A percentile compares a stretch with the other conserved stretches of the same genome.
Conservation (phyloP, 2,113 vertebrate genomes). For the Hemicordylus capensis region DNA sequence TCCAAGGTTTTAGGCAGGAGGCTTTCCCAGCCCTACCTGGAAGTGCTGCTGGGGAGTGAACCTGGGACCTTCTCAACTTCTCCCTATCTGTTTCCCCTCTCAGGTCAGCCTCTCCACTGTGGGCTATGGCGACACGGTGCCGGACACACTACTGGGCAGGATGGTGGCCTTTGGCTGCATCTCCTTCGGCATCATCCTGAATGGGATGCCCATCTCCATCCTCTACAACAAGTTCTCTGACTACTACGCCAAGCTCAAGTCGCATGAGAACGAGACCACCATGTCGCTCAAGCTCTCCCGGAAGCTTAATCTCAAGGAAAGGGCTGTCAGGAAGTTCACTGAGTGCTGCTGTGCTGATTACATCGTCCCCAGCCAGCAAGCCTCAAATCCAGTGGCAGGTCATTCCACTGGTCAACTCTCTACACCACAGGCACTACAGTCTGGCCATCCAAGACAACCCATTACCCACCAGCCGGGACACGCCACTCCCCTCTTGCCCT, state of each 20-base stretch:
- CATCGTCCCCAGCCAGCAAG: accelerated
- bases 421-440: not conserved
- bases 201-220: constrained; percentile 90
- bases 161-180: constrained; percentile 88
- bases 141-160: constrained; percentile 82
- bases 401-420: accelerated
- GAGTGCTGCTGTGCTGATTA: constrained; percentile 43
- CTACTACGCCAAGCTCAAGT: constrained; percentile 85
- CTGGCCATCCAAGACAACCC: not conserved
- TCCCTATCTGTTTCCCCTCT: not conserved
- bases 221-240: constrained; percentile 87
- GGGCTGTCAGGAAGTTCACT: constrained; percentile 66
- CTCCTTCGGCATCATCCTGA: constrained; percentile 93
- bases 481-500: not conserved
- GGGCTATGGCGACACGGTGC: constrained; percentile 89
- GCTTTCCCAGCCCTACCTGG: no score
- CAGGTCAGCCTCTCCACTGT: constrained; percentile 94
- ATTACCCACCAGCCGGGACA: not conserved
- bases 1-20: no score
- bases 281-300: constrained; percentile 72
- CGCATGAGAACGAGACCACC: constrained; percentile 81
- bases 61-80: not conserved
- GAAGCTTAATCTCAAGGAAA: constrained; percentile 71
- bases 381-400: accelerated
- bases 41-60: no score